Evolutionary conservation across 2,113 vertebrate genomes (phyloP).

Genomic region (Urocolius indicus): DNA sequence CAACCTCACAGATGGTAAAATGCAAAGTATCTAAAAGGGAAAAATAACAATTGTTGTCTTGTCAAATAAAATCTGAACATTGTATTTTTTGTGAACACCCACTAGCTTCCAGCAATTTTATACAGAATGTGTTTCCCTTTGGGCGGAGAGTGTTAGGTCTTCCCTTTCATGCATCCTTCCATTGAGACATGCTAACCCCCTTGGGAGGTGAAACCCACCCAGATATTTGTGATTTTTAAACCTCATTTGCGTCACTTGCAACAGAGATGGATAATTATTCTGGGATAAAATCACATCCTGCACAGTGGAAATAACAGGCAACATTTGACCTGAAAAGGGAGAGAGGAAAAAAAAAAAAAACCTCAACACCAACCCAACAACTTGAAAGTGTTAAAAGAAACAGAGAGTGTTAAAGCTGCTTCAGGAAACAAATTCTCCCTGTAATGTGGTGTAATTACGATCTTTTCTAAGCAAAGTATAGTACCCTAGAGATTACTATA

Average conservation of each 20-base stretch:
- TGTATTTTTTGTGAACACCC: slow-evolving; percentile 79
- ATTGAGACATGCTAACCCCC: slow-evolving; percentile 75
- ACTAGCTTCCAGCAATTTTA: slow-evolving; percentile 82
- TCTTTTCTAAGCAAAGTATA: slow-evolving; percentile 77
- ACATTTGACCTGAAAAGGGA: slow-evolving; percentile 74
- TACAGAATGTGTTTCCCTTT: slow-evolving; percentile 77
- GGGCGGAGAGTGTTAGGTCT: slow-evolving; percentile 77
- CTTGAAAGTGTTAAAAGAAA: slow-evolving; percentile 69
- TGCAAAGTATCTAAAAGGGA: slow-evolving; percentile 69
- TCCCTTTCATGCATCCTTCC: slow-evolving; percentile 80
- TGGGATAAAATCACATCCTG: slow-evolving; percentile 86
- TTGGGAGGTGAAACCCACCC: slow-evolving; percentile 81
- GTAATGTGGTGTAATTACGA: slow-evolving; percentile 72
- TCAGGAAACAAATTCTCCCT: slow-evolving; percentile 77
- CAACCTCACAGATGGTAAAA: slow-evolving; percentile 74
- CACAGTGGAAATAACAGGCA: slow-evolving; percentile 86
- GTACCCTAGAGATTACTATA: slow-evolving; percentile 82
- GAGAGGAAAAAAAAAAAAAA: neutral
- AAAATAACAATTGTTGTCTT: slow-evolving; percentile 80
- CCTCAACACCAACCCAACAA: neutral
- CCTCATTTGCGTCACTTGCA: slow-evolving; percentile 89
- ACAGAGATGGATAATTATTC: slow-evolving; percentile 79
- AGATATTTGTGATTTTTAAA: slow-evolving; percentile 82
- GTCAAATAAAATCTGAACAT: slow-evolving; percentile 78
- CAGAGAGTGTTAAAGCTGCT: slow-evolving; percentile 56